These are phyloP conservation scores for Sarotherodon lohbergeri DNA, from an alignment of 2,113 vertebrate species.

Conservation along the genomic window DNA sequence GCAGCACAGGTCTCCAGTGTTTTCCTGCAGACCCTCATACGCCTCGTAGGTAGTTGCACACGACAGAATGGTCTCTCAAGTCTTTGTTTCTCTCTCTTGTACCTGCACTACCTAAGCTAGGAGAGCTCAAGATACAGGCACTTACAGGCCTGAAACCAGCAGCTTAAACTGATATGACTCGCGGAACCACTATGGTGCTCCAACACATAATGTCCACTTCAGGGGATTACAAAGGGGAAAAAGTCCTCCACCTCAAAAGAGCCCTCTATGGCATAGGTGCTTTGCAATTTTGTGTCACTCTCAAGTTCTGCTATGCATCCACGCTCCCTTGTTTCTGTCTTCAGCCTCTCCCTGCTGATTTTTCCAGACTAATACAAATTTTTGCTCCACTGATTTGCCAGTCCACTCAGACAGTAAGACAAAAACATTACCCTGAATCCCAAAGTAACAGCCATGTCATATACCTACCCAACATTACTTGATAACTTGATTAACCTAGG, in stretches of 20 bases:
- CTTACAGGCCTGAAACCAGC: background rate
- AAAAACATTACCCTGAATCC: background rate
- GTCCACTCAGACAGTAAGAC: background rate
- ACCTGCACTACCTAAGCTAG: background rate
- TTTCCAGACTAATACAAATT: background rate
- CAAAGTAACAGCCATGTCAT: background rate
- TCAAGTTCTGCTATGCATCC: background rate
- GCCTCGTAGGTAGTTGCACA: accelerated
- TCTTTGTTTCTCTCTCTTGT: background rate
- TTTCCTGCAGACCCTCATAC: background rate
- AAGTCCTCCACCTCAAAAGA: background rate
- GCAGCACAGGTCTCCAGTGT: background rate
- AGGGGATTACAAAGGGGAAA: background rate
- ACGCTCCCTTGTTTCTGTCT: background rate
- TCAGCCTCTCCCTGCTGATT: background rate
- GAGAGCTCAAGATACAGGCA: background rate
- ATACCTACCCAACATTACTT: background rate
- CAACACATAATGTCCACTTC: background rate
- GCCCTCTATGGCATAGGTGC: background rate
- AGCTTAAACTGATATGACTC: background rate
- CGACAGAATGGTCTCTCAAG: background rate
- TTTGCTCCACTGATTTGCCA: background rate
- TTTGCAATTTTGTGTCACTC: background rate
- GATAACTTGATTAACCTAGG: background rate
- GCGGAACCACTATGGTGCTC: background rate